These are phyloP conservation scores for Diprion similis DNA, from an alignment of 1,140 invertebrate species.

Conservation along the genomic window DNA sequence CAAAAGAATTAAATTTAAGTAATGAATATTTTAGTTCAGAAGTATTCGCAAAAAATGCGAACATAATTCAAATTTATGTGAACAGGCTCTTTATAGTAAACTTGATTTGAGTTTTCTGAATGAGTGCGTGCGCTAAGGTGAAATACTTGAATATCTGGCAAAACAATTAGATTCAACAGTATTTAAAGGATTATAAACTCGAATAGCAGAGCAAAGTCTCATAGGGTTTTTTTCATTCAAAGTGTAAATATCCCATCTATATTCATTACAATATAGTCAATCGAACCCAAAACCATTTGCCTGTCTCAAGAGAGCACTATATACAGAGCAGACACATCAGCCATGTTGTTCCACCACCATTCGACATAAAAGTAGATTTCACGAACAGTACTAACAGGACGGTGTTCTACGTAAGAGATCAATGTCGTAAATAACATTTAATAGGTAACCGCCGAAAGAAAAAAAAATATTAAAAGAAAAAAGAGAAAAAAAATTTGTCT, in stretches of 20 bases:
- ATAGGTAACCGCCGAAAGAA: background rate
- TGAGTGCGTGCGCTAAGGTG: too few species aligned
- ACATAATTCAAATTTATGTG: constrained; percentile 53
- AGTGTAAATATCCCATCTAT: background rate
- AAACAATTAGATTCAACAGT: background rate
- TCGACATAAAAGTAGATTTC: background rate
- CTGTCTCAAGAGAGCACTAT: constrained; percentile 6
- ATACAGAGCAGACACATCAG: constrained; percentile 5
- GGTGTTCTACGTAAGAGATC: background rate
- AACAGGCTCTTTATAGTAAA: constrained; percentile 40
- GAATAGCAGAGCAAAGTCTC: background rate
- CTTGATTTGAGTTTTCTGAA: constrained; percentile 47
- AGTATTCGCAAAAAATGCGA: constrained; percentile 34
- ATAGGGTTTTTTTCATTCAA: background rate
- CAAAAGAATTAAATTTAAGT: constrained; percentile 48
- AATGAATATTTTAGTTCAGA: constrained; percentile 30
- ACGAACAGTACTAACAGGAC: background rate
- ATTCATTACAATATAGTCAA: background rate
- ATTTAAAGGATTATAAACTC: background rate
- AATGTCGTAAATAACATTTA: background rate
- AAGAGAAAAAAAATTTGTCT: too few species aligned
- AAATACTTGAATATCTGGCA: too few species aligned
- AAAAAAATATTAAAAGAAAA: background rate
- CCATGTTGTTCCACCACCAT: constrained; percentile 2
- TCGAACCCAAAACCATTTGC: background rate